A percentile compares a stretch with the other conserved stretches of the same genome.
phyloP scores from a whole-genome alignment of 2,888 invertebrate species.

The Hymenopus coronatus region DNA sequence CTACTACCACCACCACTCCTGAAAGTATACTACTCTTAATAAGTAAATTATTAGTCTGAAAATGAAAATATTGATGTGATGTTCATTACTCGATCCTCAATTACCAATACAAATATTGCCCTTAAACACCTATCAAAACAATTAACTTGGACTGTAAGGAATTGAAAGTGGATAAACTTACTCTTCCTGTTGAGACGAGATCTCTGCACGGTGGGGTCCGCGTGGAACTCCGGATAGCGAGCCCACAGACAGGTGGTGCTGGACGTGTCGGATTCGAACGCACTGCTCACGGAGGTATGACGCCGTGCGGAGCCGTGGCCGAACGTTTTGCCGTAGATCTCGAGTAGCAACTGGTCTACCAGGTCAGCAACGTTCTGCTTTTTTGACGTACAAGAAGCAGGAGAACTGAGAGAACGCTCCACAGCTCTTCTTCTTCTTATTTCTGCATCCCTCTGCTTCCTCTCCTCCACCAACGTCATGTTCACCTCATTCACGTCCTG shows the following conservation, averaged over 20 bases:
- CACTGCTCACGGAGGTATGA: background rate
- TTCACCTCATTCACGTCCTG: conserved; percentile 34
- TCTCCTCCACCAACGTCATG: background rate
- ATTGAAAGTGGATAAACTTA: background rate
- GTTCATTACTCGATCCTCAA: no score
- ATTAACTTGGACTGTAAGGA: no score
- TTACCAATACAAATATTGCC: no score
- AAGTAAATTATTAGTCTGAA: no score
- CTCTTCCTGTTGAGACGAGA: background rate
- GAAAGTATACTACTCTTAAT: no score
- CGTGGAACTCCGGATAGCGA: background rate
- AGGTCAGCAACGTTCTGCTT: background rate
- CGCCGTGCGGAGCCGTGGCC: background rate
- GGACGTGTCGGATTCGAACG: background rate
- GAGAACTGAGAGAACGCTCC: background rate
- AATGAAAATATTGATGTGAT: no score
- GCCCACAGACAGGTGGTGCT: background rate
- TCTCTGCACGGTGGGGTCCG: background rate
- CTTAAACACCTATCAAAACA: no score
- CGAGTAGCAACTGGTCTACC: background rate
- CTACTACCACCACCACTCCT: no score
- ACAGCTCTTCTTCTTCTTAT: background rate
- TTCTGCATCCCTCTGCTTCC: background rate
- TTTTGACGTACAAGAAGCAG: background rate
- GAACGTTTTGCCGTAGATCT: background rate